Conservation (phyloP, 2,797 vertebrate species). For the Phalanger gymnotis region DNA sequence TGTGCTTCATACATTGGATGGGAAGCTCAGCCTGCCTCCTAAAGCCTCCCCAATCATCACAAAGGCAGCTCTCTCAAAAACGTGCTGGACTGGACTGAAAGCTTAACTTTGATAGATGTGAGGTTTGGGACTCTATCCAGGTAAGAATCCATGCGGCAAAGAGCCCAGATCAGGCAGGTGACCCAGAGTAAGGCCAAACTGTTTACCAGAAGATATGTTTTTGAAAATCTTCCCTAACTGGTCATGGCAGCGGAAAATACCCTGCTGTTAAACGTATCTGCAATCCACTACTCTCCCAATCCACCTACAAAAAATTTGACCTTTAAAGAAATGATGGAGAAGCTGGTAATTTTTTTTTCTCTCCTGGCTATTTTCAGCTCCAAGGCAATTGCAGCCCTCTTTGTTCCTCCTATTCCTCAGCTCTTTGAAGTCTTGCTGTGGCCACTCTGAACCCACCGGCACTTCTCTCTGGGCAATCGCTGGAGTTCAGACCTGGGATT, state of each 20-base stretch:
- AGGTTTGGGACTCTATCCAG: slow-evolving; percentile 90
- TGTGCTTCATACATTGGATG: slow-evolving; percentile 74
- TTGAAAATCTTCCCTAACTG: slow-evolving; percentile 97
- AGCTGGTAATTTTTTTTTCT: slow-evolving; percentile 89
- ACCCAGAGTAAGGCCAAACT: slow-evolving; percentile 97
- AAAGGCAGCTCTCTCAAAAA: slow-evolving; percentile 84
- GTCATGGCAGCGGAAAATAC: slow-evolving; percentile 98
- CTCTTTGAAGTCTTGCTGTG: slow-evolving; percentile 94
- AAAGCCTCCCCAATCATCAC: slow-evolving; percentile 79
- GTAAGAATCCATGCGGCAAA: slow-evolving; percentile 91
- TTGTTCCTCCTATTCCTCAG: slow-evolving; percentile 94
- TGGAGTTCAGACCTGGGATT: slow-evolving; percentile 94
- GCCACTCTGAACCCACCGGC: slow-evolving; percentile 93
- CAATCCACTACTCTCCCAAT: slow-evolving; percentile 92
- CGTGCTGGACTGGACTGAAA: slow-evolving; percentile 87
- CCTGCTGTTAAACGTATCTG: slow-evolving; percentile 98
- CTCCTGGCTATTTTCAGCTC: slow-evolving; percentile 92
- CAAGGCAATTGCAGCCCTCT: slow-evolving; percentile 93
- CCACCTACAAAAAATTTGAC: slow-evolving; percentile 97
- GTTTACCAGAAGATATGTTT: slow-evolving; percentile 99
- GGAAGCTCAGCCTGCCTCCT: slow-evolving; percentile 73
- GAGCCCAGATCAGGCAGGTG: slow-evolving; percentile 92
- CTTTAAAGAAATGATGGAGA: slow-evolving; percentile 98
- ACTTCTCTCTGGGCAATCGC: slow-evolving; percentile 94
- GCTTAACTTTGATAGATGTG: slow-evolving; percentile 88